Evolutionary conservation across 2,113 vertebrate genomes (phyloP).

Genomic region (Dryoscopus gambensis): DNA sequence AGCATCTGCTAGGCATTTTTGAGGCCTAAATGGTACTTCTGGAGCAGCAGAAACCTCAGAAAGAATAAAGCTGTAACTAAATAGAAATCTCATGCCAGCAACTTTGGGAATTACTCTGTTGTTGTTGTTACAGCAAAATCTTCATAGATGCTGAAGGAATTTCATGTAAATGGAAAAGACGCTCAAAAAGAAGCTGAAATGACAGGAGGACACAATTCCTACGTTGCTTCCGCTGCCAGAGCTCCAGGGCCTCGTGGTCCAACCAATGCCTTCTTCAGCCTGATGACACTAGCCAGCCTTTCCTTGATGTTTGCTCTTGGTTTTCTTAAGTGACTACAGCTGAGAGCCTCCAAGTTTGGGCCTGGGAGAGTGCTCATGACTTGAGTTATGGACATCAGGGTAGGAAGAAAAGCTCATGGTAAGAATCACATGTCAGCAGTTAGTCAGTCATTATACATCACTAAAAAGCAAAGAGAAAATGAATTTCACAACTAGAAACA

Average conservation of each 20-base stretch:
- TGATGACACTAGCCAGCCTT: neutral
- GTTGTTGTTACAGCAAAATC: neutral
- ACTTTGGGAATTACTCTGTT: neutral
- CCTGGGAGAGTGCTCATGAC: neutral
- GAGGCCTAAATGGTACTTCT: neutral
- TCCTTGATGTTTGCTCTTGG: neutral
- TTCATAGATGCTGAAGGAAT: neutral
- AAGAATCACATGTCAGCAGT: neutral
- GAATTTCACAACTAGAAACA: neutral
- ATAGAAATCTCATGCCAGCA: neutral
- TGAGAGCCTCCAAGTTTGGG: neutral
- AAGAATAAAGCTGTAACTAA: neutral
- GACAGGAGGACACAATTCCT: neutral
- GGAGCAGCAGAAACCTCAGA: neutral
- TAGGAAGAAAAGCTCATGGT: neutral
- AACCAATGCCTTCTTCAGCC: neutral
- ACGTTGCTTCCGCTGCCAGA: accelerated
- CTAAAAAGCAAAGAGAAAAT: neutral
- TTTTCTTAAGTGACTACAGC: neutral
- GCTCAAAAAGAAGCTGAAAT: neutral
- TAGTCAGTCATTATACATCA: neutral
- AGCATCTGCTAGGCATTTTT: neutral
- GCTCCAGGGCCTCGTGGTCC: neutral
- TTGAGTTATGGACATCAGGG: neutral
- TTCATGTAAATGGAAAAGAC: neutral